Evolutionary conservation across 2,888 invertebrate species (phyloP).

Genomic region (Tineola bisselliella): DNA sequence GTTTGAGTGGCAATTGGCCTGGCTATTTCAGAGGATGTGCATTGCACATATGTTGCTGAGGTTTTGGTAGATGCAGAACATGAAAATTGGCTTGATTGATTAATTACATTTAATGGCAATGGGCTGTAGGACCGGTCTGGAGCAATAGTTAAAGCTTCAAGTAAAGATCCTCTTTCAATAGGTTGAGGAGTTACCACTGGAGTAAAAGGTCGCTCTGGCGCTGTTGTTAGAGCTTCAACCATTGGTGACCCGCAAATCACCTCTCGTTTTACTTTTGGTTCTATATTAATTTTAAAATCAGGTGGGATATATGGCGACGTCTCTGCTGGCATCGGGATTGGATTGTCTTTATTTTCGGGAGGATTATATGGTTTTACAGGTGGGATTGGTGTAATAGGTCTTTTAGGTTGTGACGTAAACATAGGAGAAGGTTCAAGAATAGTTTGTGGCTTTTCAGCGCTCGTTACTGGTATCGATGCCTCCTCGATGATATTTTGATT

Average conservation of each 20-base stretch:
- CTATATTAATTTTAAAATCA: constrained; percentile 67
- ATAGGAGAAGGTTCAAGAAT: constrained; percentile 28
- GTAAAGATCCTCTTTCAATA: constrained; percentile 60
- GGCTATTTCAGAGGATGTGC: constrained; percentile 35
- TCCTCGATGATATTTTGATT: neutral
- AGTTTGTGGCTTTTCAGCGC: neutral
- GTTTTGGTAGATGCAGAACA: constrained; percentile 23
- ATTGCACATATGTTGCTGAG: constrained; percentile 28
- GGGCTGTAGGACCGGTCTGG: constrained; percentile 71
- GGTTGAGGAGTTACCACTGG: constrained; percentile 57
- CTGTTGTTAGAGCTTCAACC: constrained; percentile 74
- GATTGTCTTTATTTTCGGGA: constrained; percentile 53
- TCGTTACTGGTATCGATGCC: neutral
- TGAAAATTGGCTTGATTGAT: constrained; percentile 32
- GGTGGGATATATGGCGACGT: constrained; percentile 75
- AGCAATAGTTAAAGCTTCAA: constrained; percentile 71
- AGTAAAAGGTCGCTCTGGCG: constrained; percentile 71
- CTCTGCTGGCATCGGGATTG: constrained; percentile 72
- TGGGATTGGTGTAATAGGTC: constrained; percentile 46
- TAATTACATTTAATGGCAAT: constrained; percentile 53
- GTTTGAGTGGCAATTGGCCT: constrained; percentile 46
- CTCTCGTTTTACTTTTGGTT: constrained; percentile 43
- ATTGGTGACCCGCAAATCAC: constrained; percentile 63
- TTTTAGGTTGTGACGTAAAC: constrained; percentile 38
- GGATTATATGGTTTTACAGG: constrained; percentile 57